Evolutionary conservation across 2,113 vertebrate species (phyloP).

Genomic region (Rhizomys pruinosus): DNA sequence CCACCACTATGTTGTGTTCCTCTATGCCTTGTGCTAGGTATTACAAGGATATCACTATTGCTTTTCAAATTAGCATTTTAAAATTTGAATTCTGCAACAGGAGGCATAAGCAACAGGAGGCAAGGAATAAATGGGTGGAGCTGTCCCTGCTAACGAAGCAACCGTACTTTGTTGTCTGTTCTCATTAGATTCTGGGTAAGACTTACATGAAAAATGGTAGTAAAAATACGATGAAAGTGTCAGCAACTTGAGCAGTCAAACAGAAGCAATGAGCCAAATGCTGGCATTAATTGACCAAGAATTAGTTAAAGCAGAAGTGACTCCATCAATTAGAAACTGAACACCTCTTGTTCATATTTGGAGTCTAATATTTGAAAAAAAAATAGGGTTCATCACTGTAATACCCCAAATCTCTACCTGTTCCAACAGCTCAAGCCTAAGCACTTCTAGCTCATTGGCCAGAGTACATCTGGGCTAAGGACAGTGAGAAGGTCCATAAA

Average conservation of each 20-base stretch:
- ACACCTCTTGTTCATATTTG: not conserved
- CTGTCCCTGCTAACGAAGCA: not conserved
- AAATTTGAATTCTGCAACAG: not conserved
- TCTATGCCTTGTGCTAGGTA: too few species aligned
- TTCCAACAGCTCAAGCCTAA: not conserved
- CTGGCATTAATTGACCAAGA: not conserved
- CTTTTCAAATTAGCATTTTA: not conserved
- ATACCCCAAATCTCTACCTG: not conserved
- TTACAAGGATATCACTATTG: not conserved
- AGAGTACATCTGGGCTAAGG: not conserved
- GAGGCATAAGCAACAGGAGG: not conserved
- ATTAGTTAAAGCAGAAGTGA: conserved; percentile 6
- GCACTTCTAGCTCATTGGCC: not conserved
- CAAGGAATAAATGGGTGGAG: not conserved
- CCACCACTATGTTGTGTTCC: too few species aligned
- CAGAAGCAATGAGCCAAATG: conserved; percentile 10
- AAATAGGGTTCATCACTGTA: not conserved
- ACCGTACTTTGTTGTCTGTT: not conserved
- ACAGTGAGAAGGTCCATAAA: not conserved
- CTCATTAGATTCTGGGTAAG: conserved; percentile 6
- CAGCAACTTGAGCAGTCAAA: not conserved
- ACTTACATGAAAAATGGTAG: not conserved
- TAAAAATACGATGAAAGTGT: not conserved
- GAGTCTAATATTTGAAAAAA: not conserved
- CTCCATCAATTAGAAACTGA: not conserved